Base-by-base conservation (phyloP, 2,888 invertebrate species). In the Trichopoda pennipes region DNA sequence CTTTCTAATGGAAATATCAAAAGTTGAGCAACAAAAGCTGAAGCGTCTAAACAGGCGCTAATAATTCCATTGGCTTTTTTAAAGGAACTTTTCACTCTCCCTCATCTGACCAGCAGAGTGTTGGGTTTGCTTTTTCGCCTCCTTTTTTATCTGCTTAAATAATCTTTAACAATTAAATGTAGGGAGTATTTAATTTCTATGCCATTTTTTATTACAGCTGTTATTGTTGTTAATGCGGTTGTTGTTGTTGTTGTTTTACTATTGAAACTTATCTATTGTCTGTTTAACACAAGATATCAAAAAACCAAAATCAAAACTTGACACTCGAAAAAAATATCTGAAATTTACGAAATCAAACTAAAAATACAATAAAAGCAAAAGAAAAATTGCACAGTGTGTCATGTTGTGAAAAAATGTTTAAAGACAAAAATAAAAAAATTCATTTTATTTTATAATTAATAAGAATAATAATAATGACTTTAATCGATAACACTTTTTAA, bases 141-240 rank as follows among this genome's bases (percentile, higher is more conserved):
- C 44, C 32, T 21, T 6, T 12, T 42, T 51, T 61, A 60, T 68
- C 69, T 68, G n/a, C 16, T 16, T 55, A 66, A 72, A 76, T 76
- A 80, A 76, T 80, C 75, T 70, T 80, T 66, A 66, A 72, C 76
- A 76, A 72, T 81, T 75, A 72, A 72, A 60, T 72, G 61, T 80
- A 58, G 66, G 44, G 49, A 47, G 47, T 72, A 55, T 81, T 72
- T 75, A 64, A 80, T 75, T 64, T 58, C 32, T 77, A 55, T 51
- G 44, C 16, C 35, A 72, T 61, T 47, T 47, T 28, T 44, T 55
- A 55, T 75, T 23, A 68, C 38, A 6, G 32, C 8, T 32, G 32
- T 32, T 32, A 32, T 3, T 8, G 32, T 32, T 8, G 32, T 8
- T 32, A 32, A 6, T 8, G 32, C 32, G 3, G 8, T 32, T 38